phyloP scores from a whole-genome alignment of 2,888 invertebrate genomes.

The Clivina fossor region DNA sequence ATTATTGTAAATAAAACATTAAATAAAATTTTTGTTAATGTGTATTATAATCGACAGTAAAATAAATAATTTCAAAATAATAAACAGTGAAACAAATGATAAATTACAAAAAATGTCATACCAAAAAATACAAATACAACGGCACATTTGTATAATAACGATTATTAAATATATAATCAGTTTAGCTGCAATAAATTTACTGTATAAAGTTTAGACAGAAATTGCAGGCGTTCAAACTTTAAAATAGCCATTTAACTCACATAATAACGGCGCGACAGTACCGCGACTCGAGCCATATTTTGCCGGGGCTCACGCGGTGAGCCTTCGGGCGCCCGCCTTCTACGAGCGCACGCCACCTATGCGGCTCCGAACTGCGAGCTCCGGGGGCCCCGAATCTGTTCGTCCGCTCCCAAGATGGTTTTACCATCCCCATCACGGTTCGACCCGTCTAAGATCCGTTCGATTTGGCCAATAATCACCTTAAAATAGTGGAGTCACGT shows the following conservation, averaged over 20 bases:
- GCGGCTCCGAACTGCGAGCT: too few species aligned
- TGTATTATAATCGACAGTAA: too few species aligned
- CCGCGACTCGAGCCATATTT: neutral
- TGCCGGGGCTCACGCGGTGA: too few species aligned
- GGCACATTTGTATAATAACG: neutral
- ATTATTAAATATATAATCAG: neutral
- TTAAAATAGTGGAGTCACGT: slow-evolving; percentile 34
- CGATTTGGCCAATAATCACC: slow-evolving; percentile 33
- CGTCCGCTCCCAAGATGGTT: too few species aligned
- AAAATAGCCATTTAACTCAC: slow-evolving; percentile 3
- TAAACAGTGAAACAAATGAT: neutral
- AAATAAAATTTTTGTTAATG: too few species aligned
- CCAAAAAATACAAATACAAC: neutral
- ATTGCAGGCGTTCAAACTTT: slow-evolving; percentile 1
- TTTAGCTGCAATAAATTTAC: slow-evolving; percentile 9
- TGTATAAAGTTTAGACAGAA: slow-evolving; percentile 11
- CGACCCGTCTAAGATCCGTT: too few species aligned
- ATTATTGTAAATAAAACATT: too few species aligned
- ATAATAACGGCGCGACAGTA: neutral
- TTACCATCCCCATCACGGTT: too few species aligned
- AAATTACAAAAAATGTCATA: neutral
- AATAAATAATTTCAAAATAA: neutral
- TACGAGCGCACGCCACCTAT: too few species aligned
- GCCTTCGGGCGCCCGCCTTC: too few species aligned
- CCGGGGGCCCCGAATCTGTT: too few species aligned